Percentiles rank a stretch among this genome's conserved stretches.
These are phyloP conservation scores for Vespertilio murinus DNA, from an alignment of 2,797 vertebrate species.

Conservation along the genomic window DNA sequence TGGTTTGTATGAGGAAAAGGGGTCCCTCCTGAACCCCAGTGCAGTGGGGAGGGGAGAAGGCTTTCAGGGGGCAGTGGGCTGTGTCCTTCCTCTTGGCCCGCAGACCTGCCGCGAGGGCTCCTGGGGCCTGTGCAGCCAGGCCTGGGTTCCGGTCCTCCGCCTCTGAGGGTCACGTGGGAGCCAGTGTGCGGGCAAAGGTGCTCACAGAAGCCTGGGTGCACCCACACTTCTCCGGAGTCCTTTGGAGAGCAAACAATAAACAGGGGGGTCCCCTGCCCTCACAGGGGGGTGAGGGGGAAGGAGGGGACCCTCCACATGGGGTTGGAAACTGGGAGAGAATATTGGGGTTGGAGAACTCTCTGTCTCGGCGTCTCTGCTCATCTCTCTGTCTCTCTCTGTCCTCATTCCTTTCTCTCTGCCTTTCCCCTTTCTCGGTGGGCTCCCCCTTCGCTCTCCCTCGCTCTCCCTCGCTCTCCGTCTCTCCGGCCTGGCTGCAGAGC, in stretches of 20 bases:
- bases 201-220: neutral
- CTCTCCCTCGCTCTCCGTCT: neutral
- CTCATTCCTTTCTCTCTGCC: neutral
- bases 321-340: neutral
- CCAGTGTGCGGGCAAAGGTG: neutral
- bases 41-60: neutral
- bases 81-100: too few species aligned
- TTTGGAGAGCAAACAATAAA: neutral
- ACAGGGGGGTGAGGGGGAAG: too few species aligned
- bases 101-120: accelerated
- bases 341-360: neutral
- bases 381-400: neutral
- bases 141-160: too few species aligned
- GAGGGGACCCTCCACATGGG: too few species aligned
- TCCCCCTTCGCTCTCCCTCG: neutral
- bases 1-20: neutral
- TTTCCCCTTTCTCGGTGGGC: neutral
- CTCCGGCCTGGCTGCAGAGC: neutral
- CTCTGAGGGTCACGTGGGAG: neutral
- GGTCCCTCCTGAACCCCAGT: neutral
- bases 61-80: neutral
- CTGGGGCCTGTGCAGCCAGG: accelerated
- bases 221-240: neutral
- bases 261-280: neutral
- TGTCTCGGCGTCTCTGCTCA: too few species aligned